Conservation (phyloP, 2,797 vertebrate genomes). For the Yasuhikotakia modesta region DNA sequence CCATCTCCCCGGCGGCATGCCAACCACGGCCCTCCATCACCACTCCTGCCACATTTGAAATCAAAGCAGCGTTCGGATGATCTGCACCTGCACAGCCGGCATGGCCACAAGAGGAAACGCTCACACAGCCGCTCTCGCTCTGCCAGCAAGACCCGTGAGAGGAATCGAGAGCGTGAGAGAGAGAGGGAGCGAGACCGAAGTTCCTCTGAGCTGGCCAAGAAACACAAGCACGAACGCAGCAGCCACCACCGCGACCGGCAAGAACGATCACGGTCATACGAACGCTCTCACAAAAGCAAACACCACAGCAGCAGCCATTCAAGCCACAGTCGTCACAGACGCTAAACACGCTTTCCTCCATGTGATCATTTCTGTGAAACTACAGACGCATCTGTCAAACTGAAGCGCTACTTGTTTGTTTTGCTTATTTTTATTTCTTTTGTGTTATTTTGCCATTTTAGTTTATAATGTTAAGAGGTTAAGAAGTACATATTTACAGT, state of each 20-base stretch:
- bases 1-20: conserved; percentile 88
- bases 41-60: conserved; percentile 88
- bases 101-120: conserved; percentile 94
- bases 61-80: conserved; percentile 89
- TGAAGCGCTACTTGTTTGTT: conserved; percentile 36
- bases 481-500: conserved; percentile 79
- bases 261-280: conserved; percentile 92
- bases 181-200: conserved; percentile 81
- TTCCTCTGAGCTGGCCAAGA: conserved; percentile 88
- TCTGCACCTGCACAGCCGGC: conserved; percentile 85
- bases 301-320: conserved; percentile 88
- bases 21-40: conserved; percentile 83
- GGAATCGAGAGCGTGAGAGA: conserved; percentile 73
- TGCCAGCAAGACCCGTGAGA: conserved; percentile 84
- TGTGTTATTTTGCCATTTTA: conserved; percentile 57
- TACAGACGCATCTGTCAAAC: neutral
- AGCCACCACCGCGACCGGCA: conserved; percentile 87
- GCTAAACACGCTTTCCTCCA: conserved; percentile 71
- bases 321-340: conserved; percentile 89
- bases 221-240: conserved; percentile 92
- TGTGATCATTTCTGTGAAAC: neutral
- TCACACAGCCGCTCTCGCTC: conserved; percentile 84
- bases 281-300: conserved; percentile 92
- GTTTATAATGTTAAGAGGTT: conserved; percentile 76
- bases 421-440: conserved; percentile 40